Percentiles rank a stretch among this genome's conserved stretches.
phyloP scores from a whole-genome alignment of 2,888 invertebrate genomes.

The Altica lythri region DNA sequence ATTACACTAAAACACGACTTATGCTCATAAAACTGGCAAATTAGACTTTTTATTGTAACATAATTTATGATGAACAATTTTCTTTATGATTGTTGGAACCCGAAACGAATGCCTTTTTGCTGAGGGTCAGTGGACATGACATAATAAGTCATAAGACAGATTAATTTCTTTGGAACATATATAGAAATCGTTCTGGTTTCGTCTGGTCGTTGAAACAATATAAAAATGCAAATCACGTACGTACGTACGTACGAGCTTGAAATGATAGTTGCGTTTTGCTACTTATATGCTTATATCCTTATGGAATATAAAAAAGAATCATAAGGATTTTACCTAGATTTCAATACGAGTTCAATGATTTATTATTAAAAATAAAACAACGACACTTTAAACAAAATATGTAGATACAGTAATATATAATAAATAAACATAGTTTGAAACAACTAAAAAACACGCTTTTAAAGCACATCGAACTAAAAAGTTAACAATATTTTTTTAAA shows the following conservation, averaged over 20 bases:
- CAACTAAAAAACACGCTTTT: too few relatives aligned
- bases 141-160: constrained; percentile 22
- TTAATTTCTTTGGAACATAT: constrained; percentile 21
- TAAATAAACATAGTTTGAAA: too few relatives aligned
- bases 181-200: constrained; percentile 9
- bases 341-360: too few relatives aligned
- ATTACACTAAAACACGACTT: constrained; percentile 22
- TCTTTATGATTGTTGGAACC: constrained; percentile 21
- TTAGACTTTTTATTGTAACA: constrained; percentile 22
- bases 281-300: too few relatives aligned
- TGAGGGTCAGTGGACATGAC: constrained; percentile 24
- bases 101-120: constrained; percentile 20
- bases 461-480: too few relatives aligned
- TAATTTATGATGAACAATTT: constrained; percentile 25
- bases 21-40: constrained; percentile 22
- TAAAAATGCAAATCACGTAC: constrained; percentile 15
- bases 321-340: too few relatives aligned
- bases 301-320: too few relatives aligned
- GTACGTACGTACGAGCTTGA: constrained; percentile 5
- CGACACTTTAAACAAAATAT: too few relatives aligned
- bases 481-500: too few relatives aligned
- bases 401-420: too few relatives aligned
- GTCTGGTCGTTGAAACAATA: constrained; percentile 5
- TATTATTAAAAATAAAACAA: too few relatives aligned
- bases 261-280: too few relatives aligned